These are phyloP conservation scores for Xestobium rufovillosum DNA, from an alignment of 2,888 invertebrate genomes.

Conservation along the genomic window DNA sequence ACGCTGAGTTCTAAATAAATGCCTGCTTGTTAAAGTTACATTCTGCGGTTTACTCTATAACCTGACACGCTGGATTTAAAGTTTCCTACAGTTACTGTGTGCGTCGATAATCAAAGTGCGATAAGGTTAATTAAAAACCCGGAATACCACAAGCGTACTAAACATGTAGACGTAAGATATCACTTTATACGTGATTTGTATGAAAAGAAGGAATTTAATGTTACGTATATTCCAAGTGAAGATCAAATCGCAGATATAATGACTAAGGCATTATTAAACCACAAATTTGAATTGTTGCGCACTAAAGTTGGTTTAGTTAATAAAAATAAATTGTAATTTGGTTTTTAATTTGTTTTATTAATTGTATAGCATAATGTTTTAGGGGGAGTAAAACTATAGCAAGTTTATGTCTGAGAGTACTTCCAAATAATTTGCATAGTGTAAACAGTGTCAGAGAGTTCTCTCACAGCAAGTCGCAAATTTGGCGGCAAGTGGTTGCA, in stretches of 20 bases:
- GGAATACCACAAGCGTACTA: slow-evolving; percentile 9
- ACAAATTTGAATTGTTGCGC: slow-evolving; percentile 7
- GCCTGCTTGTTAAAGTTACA: too few relatives aligned
- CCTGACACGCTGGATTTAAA: too few relatives aligned
- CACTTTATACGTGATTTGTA: slow-evolving; percentile 10
- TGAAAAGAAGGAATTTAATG: slow-evolving; percentile 9
- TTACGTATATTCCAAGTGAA: slow-evolving; percentile 8
- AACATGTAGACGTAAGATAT: slow-evolving; percentile 11
- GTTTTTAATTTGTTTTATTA: too few relatives aligned
- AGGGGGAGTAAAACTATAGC: slow-evolving; percentile 7
- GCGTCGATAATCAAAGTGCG: slow-evolving; percentile 13
- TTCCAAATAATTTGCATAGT: slow-evolving; percentile 4
- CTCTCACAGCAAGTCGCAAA: not conserved
- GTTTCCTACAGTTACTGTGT: too few relatives aligned
- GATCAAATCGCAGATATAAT: slow-evolving; percentile 14
- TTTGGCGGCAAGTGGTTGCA: too few relatives aligned
- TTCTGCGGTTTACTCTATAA: too few relatives aligned
- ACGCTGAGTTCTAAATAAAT: too few relatives aligned
- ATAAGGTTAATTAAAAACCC: slow-evolving; percentile 11
- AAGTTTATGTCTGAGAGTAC: slow-evolving; percentile 9
- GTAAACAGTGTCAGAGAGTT: not conserved
- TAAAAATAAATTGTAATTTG: too few relatives aligned
- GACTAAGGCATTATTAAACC: slow-evolving; percentile 11
- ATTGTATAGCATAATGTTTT: slow-evolving; percentile 3
- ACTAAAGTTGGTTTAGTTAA: slow-evolving; percentile 3